These are phyloP conservation scores for Manis pentadactyla DNA, from an alignment of 2,797 vertebrate species.

Conservation along the genomic window DNA sequence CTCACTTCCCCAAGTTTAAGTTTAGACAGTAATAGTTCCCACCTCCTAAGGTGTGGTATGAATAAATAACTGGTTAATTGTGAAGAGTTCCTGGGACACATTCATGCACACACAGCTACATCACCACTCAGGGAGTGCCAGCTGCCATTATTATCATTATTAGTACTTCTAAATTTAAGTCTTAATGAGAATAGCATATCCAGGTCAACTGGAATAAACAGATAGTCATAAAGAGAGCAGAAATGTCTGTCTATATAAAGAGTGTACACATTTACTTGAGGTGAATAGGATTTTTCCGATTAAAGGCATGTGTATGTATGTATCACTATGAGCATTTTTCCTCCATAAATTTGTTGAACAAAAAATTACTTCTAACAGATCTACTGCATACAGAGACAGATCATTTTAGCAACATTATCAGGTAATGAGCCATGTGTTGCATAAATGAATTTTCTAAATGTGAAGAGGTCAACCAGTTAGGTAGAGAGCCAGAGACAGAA, in stretches of 20 bases:
- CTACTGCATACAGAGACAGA: conserved; percentile 27
- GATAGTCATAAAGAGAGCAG: neutral
- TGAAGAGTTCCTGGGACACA: neutral
- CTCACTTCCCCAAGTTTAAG: neutral
- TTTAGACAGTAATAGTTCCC: neutral
- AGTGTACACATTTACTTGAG: neutral
- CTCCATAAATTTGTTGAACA: neutral
- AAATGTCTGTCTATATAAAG: neutral
- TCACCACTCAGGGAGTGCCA: neutral
- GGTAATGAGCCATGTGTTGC: conserved; percentile 38
- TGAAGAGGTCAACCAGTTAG: conserved; percentile 11
- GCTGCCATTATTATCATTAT: neutral
- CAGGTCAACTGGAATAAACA: neutral
- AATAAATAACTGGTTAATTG: conserved; percentile 28
- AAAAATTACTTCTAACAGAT: conserved; percentile 52
- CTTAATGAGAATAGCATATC: neutral
- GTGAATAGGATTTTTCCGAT: neutral
- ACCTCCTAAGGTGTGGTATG: neutral
- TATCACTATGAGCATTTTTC: neutral
- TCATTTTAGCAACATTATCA: conserved; percentile 17
- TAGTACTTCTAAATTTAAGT: neutral
- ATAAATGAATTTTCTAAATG: conserved; percentile 55
- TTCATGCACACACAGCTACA: neutral
- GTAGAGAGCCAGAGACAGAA: conserved; percentile 11
- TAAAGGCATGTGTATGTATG: neutral